These are phyloP conservation scores for Albula goreensis DNA, from an alignment of 2,113 vertebrate species.

Conservation along the genomic window DNA sequence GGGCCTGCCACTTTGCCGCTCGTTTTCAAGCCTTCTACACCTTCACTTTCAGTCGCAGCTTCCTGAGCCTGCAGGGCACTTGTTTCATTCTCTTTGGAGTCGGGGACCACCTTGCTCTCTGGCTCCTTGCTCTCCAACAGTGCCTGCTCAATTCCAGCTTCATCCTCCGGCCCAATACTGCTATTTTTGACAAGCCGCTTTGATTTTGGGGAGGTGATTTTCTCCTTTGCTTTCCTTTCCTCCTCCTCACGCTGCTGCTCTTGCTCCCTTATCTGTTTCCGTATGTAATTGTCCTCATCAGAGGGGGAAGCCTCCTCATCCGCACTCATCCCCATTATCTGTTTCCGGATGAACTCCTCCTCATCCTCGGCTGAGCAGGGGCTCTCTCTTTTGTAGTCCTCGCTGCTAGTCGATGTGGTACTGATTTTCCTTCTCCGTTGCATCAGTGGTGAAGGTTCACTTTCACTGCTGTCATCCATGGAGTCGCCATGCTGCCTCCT, in stretches of 20 bases:
- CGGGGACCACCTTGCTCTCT: slow-evolving; percentile 64
- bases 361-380: slow-evolving; percentile 82
- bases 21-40: slow-evolving; percentile 63
- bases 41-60: slow-evolving; percentile 33
- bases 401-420: slow-evolving; percentile 54
- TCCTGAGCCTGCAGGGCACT: slow-evolving; percentile 27
- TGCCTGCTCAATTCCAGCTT: slow-evolving; percentile 69
- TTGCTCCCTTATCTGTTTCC: slow-evolving; percentile 76
- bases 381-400: slow-evolving; percentile 81
- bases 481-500: slow-evolving; percentile 62
- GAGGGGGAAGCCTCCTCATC: slow-evolving; percentile 89
- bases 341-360: slow-evolving; percentile 89
- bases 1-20: slow-evolving; percentile 57
- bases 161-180: slow-evolving; percentile 82
- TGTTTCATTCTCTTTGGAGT: slow-evolving; percentile 54
- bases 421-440: slow-evolving; percentile 68
- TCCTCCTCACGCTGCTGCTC: slow-evolving; percentile 67
- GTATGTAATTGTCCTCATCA: slow-evolving; percentile 80
- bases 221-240: slow-evolving; percentile 67
- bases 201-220: slow-evolving; percentile 68
- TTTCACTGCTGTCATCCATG: slow-evolving; percentile 89
- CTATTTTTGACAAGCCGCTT: slow-evolving; percentile 78
- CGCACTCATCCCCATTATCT: slow-evolving; percentile 92
- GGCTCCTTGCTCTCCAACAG: slow-evolving; percentile 76
- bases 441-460: slow-evolving; percentile 75